A percentile compares a stretch with the other conserved stretches of the same genome.
These are phyloP conservation scores for Melangyna quadrimaculata DNA, from an alignment of 2,888 invertebrate species.

Conservation along the genomic window DNA sequence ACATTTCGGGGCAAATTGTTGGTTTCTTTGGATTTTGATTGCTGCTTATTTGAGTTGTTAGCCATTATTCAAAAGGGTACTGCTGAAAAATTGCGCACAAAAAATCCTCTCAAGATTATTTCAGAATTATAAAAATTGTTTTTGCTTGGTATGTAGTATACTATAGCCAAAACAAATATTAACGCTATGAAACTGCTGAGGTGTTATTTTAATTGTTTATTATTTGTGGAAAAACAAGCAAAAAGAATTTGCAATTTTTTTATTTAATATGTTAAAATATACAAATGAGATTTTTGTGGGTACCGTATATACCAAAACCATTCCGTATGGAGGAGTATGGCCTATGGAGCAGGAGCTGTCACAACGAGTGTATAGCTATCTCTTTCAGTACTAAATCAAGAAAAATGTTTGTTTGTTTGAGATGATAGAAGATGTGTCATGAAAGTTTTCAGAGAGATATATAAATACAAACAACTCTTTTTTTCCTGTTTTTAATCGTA, in stretches of 20 bases:
- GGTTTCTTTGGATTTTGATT: slow-evolving; percentile 40
- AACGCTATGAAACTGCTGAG: neutral
- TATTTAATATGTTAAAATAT: slow-evolving; percentile 51
- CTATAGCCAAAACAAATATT: neutral
- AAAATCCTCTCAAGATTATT: slow-evolving; percentile 13
- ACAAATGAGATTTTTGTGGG: slow-evolving; percentile 42
- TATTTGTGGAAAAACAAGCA: slow-evolving; percentile 20
- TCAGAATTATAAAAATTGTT: neutral
- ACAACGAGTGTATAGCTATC: slow-evolving; percentile 8
- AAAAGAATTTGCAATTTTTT: slow-evolving; percentile 32
- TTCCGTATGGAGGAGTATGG: slow-evolving; percentile 57
- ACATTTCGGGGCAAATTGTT: slow-evolving; percentile 42
- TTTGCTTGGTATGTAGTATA: neutral
- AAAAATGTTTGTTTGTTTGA: neutral
- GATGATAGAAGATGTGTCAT: too few relatives aligned
- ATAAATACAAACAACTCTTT: too few relatives aligned
- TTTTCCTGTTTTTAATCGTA: too few relatives aligned
- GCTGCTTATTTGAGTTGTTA: slow-evolving; percentile 44
- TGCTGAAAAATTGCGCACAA: slow-evolving; percentile 27
- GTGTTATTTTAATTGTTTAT: neutral
- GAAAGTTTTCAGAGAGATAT: too few relatives aligned
- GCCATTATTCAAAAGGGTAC: slow-evolving; percentile 43
- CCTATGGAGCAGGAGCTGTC: slow-evolving; percentile 48
- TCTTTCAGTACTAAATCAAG: neutral
- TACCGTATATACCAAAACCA: slow-evolving; percentile 22